Base-by-base conservation (phyloP, 2,113 vertebrate species). In the Cyphomyrus discorhynchus region DNA sequence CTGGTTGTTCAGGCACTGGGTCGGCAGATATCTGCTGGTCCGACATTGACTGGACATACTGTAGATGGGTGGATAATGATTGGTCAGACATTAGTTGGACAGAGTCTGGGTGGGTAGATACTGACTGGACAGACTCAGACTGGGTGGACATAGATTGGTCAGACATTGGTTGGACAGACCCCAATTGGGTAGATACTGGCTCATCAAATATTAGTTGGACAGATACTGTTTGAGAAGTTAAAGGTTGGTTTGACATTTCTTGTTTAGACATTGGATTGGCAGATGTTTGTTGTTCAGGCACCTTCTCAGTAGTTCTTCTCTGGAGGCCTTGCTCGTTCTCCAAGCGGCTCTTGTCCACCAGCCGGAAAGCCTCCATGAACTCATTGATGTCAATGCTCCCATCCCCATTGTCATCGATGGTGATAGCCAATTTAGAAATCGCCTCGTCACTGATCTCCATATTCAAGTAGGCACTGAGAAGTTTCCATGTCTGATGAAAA, bases 361-460 rank as follows among this genome's bases (percentile, higher is more conserved):
- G 96, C 66, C 97, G 97, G 92, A 99, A 99, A n/a, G 98, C 98
- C 93, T 99, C 98, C 90, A 99, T 97, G 94, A 99, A 99, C 93
- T 99, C 98, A 0, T 97, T 97, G 39, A 98, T 98, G 93, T 99
- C 98, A 0, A 99, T 98, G 93, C 93, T 97, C 45, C 98, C 98
- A 0, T 99, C 98, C 24, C 96, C 96, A 90, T 99, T 99, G 94
- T 97, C 97, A 91, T 99, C 98, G 0, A 98, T 98, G 92, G 97
- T 97, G 91, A 96, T 92, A 9, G 97, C 96, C 90, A 99, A 93
- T 93, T 97, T 95, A 0, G 94, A 94, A 92, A 99, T 97, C 91
- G 95, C 96, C 0, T 98, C 95, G 0, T 98, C 97, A 0, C 96
- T 96, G 92, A 98, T 94, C 49, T 96, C 95, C 45, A 95, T 95